These are phyloP conservation scores for Drosophila teissieri DNA, from an alignment of 1,140 invertebrate species.

Conservation along the genomic window DNA sequence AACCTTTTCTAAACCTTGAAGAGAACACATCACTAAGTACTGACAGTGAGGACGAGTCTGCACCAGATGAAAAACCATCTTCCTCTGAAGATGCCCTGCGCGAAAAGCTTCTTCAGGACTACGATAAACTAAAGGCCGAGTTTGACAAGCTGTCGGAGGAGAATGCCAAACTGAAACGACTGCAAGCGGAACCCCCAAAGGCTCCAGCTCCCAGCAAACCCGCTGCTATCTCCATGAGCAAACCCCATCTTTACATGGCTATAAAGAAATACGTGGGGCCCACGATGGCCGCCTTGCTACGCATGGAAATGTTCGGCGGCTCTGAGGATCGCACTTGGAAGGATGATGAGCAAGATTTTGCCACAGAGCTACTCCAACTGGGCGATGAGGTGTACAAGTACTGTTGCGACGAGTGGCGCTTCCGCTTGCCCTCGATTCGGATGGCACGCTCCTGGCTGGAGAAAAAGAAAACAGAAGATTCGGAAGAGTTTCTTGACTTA, in stretches of 20 bases:
- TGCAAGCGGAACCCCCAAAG: slow-evolving; percentile 11
- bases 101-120: slow-evolving; percentile 9
- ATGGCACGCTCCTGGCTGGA: slow-evolving; percentile 56
- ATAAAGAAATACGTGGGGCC: slow-evolving; percentile 75
- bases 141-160: slow-evolving; percentile 21
- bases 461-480: neutral
- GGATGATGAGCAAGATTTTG: slow-evolving; percentile 66
- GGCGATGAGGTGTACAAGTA: slow-evolving; percentile 69
- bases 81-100: neutral
- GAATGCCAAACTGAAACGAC: slow-evolving; percentile 22
- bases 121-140: slow-evolving; percentile 27
- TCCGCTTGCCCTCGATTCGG: slow-evolving; percentile 65
- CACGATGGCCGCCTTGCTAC: slow-evolving; percentile 69
- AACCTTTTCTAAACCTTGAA: too few relatives aligned
- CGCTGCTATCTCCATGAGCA: slow-evolving; percentile 22
- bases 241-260: slow-evolving; percentile 73
- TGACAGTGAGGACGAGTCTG: neutral
- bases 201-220: neutral
- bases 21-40: neutral
- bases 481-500: slow-evolving; percentile 2
- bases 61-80: neutral
- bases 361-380: slow-evolving; percentile 65
- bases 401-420: slow-evolving; percentile 76
- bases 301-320: slow-evolving; percentile 81
- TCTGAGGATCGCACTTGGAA: slow-evolving; percentile 70